Evolutionary conservation across 2,113 vertebrate species (phyloP).

Genomic region (Scalopus aquaticus): DNA sequence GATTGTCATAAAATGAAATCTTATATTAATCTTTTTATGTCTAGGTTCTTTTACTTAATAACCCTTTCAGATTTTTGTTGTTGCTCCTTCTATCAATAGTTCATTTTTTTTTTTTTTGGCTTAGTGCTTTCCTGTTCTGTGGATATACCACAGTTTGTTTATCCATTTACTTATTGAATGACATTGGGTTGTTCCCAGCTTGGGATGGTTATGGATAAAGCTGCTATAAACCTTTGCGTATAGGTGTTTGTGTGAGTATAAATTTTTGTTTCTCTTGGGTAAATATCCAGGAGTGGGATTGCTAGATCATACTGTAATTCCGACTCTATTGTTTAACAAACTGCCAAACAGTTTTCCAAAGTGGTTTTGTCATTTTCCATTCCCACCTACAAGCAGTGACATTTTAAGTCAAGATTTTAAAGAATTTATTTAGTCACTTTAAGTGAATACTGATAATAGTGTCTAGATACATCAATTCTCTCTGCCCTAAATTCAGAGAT

Average conservation of each 20-base stretch:
- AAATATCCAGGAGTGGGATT: slow-evolving; percentile 20
- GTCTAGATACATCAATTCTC: not conserved
- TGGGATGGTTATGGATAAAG: slow-evolving; percentile 26
- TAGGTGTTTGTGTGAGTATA: slow-evolving; percentile 34
- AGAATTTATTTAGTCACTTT: slow-evolving; percentile 37
- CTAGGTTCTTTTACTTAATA: not conserved
- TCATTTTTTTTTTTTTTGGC: not conserved
- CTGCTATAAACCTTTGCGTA: not conserved
- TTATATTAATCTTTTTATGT: slow-evolving; percentile 11
- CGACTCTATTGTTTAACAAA: slow-evolving; percentile 38
- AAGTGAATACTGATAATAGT: not conserved
- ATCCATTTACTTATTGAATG: not conserved
- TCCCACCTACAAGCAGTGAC: slow-evolving; percentile 6
- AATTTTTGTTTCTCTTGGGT: slow-evolving; percentile 50
- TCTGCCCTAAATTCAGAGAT: not conserved
- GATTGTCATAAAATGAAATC: slow-evolving; percentile 28
- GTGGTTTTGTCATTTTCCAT: slow-evolving; percentile 29
- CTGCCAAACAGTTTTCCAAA: slow-evolving; percentile 51
- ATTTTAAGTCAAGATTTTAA: slow-evolving; percentile 48
- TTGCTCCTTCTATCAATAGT: not conserved
- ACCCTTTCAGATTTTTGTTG: slow-evolving; percentile 4
- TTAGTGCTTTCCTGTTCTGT: not conserved
- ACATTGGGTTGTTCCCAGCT: slow-evolving; percentile 1
- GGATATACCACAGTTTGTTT: not conserved
- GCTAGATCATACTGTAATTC: slow-evolving; percentile 28